These are phyloP conservation scores for Thamnophis sirtalis DNA, from an alignment of 2,113 vertebrate species.

Conservation along the genomic window DNA sequence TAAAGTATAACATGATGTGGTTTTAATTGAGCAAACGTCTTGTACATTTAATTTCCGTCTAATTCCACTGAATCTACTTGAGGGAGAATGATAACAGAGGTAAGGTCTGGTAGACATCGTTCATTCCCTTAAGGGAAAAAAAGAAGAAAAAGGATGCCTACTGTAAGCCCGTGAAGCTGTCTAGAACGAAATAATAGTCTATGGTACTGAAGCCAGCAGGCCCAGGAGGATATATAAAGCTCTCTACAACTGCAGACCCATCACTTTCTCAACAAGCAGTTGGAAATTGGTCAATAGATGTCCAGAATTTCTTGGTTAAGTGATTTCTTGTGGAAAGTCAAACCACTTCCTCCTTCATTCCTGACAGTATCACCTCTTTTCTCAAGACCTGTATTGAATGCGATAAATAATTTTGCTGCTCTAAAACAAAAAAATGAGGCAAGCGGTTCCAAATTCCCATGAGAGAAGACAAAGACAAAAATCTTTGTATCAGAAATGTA, in stretches of 20 bases:
- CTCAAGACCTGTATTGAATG: not conserved
- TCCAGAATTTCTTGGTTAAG: not conserved
- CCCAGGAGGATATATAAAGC: not conserved
- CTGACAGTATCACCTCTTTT: not conserved
- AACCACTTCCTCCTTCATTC: not conserved
- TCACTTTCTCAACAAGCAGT: not conserved
- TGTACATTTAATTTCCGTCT: not conserved
- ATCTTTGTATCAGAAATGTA: not conserved
- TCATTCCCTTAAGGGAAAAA: not conserved
- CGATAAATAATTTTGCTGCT: not conserved
- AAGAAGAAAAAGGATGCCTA: not conserved
- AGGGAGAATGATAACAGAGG: not conserved
- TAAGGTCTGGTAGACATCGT: not conserved
- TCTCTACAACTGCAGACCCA: not conserved
- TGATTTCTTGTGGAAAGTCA: not conserved
- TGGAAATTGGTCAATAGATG: not conserved
- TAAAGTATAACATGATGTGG: not conserved
- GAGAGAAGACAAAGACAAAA: not conserved
- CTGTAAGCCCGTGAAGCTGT: not conserved
- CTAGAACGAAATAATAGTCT: not conserved
- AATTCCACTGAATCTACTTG: not conserved
- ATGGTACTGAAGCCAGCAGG: not conserved
- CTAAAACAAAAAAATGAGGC: not conserved
- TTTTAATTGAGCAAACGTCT: not conserved
- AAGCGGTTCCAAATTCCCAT: not conserved